Conservation (phyloP, 1,140 invertebrate genomes). For the Dryas iulia region DNA sequence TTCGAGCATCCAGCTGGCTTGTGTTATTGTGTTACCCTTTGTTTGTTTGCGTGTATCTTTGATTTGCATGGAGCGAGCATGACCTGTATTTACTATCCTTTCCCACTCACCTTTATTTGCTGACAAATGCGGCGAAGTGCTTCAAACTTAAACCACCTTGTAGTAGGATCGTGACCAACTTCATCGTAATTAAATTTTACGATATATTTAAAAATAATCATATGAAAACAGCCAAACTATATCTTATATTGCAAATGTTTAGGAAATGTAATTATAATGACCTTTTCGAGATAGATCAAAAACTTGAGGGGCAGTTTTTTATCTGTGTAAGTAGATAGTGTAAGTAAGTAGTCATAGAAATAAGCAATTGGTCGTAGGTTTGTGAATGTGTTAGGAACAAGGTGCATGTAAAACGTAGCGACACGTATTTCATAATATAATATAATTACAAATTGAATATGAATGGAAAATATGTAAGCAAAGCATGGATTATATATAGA, state of each 20-base stretch:
- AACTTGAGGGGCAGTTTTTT: conserved; percentile 61
- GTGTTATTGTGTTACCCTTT: conserved; percentile 68
- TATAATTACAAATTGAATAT: conserved; percentile 26
- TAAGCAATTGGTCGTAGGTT: conserved; percentile 46
- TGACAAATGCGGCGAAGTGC: conserved; percentile 45
- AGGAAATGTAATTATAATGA: conserved; percentile 25
- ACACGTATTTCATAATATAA: conserved; percentile 24
- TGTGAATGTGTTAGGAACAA: conserved; percentile 61
- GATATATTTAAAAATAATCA: conserved; percentile 5
- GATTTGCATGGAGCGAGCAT: conserved; percentile 77
- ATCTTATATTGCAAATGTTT: conserved; percentile 1
- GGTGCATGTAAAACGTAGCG: conserved; percentile 64
- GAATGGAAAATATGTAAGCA: conserved; percentile 40
- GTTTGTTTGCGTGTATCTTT: conserved; percentile 77
- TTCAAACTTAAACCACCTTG: conserved; percentile 32
- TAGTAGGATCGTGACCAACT: not conserved
- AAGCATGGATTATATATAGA: conserved; percentile 55
- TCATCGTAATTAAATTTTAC: not conserved
- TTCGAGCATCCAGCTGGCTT: conserved; percentile 68
- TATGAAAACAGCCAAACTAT: conserved; percentile 36
- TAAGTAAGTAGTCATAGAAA: conserved; percentile 60
- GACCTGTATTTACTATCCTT: conserved; percentile 59
- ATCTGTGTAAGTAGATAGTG: conserved; percentile 49
- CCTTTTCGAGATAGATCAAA: conserved; percentile 35
- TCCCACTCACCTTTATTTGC: conserved; percentile 51